Conservation (phyloP, 2,888 invertebrate genomes). For the Campoplex nolae region DNA sequence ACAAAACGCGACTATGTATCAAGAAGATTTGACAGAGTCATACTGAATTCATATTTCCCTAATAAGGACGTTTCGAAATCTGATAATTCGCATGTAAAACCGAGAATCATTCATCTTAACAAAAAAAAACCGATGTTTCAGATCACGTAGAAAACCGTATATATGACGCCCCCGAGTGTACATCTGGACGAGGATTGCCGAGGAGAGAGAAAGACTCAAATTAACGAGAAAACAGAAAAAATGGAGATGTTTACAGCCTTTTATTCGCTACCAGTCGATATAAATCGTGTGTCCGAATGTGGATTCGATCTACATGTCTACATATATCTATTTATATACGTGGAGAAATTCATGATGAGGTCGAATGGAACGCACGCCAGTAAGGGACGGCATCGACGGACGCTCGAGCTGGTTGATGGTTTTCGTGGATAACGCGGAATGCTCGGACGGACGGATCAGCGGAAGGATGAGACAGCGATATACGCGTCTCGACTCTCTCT, state of each 20-base stretch:
- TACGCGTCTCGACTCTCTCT: slow-evolving; percentile 46
- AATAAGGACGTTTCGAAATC: too few species aligned
- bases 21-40: neutral
- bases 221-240: neutral
- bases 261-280: neutral
- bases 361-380: slow-evolving; percentile 58
- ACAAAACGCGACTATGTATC: neutral
- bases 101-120: too few species aligned
- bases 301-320: neutral
- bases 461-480: slow-evolving; percentile 49
- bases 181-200: neutral
- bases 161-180: neutral
- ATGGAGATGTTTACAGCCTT: slow-evolving; percentile 3
- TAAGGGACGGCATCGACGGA: slow-evolving; percentile 43
- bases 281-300: neutral
- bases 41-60: neutral
- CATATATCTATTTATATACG: neutral
- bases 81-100: too few species aligned
- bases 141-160: neutral
- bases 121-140: neutral
- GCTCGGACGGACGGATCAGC: slow-evolving; percentile 43
- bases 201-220: neutral
- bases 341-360: slow-evolving; percentile 13
- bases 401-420: slow-evolving; percentile 54
- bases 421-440: slow-evolving; percentile 53